A percentile compares a stretch with the other conserved stretches of the same genome.
These are phyloP conservation scores for Loris lydekkerianus DNA, from an alignment of 2,797 vertebrate species.

Conservation along the genomic window DNA sequence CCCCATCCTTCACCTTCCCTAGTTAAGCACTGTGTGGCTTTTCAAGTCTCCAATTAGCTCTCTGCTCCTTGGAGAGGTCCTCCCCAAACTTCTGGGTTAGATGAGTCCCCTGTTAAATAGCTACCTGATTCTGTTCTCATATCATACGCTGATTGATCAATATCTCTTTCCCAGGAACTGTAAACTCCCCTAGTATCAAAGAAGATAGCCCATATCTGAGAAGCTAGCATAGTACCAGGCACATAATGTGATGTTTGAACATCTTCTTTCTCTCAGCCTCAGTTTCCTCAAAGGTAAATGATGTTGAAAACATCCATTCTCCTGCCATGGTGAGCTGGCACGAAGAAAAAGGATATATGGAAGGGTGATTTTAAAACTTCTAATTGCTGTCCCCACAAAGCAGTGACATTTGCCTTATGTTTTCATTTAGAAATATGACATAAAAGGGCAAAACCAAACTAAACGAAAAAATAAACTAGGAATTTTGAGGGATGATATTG, in stretches of 20 bases:
- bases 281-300: background rate
- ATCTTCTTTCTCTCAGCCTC: background rate
- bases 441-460: background rate
- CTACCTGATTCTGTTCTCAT: background rate
- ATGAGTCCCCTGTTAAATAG: background rate
- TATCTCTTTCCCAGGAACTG: background rate
- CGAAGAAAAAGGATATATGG: background rate
- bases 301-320: background rate
- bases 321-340: background rate
- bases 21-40: background rate
- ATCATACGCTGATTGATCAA: background rate
- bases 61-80: background rate
- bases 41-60: background rate
- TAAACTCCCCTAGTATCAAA: background rate
- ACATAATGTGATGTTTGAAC: background rate
- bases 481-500: background rate
- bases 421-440: slow-evolving; percentile 4
- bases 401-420: background rate
- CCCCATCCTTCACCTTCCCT: background rate
- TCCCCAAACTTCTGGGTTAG: background rate
- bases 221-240: background rate
- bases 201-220: background rate
- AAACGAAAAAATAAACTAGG: background rate
- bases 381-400: background rate
- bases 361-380: background rate